Base-by-base conservation (phyloP, 30 jellyfish, hydroid and myxozoan genomes). In the Chironex yamaguchii region DNA sequence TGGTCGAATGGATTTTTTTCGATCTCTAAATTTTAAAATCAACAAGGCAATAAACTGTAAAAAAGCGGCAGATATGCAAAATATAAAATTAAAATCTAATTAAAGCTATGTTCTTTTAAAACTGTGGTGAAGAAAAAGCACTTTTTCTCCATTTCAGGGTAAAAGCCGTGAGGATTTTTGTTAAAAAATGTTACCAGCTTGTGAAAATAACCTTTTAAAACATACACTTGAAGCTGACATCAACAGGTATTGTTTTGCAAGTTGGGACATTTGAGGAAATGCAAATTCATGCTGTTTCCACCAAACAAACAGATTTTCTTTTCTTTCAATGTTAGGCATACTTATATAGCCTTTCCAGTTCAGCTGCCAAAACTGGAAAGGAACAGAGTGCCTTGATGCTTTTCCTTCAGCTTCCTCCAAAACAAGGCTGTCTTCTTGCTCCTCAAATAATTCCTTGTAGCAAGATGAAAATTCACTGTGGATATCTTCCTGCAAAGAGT, bases 111-210 rank as follows among this genome's bases (percentile, higher is more conserved):
- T 42, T 42, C 13, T 42, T 9, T 42, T 42, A 6, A 17, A 42
- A 42, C 9, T 73, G 48, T 72, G 92, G 89, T 72, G 92, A 9
- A 73, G 62, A 51, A 72, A 72, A 49, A 72, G 83, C 29, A 72
- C 25, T 29, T 20, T 32, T 20, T 72, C 91, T 2, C 81, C 86
- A 72, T 62, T 72, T 23, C 36, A 26, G 0, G 93, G 85, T n/a
- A 74, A 30, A 26, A 84, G 82, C 3, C 92, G 17, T 23, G 79
- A 48, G 42, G 86, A 54, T 73, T 85, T 73, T 51, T 73, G 92
- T 31, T 73, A 73, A 31, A 54, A 73, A 52, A 85, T 85, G 92
- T 85, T 85, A 24, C 95, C 92, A 13, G 95, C 93, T 75, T 85
- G 92, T 35, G 84, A 63, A 52, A 72, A 73, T 29, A 85, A 26